Evolutionary conservation across 2,113 vertebrate genomes (phyloP).

Genomic region (Campylorhamphus procurvoides): DNA sequence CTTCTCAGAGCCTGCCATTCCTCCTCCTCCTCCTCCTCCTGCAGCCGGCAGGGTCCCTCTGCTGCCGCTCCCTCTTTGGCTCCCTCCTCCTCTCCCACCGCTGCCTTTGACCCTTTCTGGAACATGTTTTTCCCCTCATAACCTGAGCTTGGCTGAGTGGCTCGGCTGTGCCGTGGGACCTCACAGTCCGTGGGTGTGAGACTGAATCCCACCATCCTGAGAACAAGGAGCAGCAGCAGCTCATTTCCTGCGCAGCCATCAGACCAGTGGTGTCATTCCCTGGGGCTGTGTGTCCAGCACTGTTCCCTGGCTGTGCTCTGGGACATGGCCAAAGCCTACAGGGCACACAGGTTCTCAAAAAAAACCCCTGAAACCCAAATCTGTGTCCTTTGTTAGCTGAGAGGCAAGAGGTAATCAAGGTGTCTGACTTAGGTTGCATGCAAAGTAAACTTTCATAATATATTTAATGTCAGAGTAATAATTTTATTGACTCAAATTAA

Average conservation of each 20-base stretch:
- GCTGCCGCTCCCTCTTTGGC: not conserved
- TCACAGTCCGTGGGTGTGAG: not conserved
- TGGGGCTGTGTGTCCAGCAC: not conserved
- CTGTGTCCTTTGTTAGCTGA: not conserved
- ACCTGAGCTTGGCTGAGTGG: not conserved
- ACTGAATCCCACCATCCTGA: not conserved
- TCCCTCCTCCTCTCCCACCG: not conserved
- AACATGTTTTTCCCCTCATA: not conserved
- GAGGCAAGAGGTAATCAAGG: not conserved
- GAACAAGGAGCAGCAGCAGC: not conserved
- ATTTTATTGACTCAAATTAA: not conserved
- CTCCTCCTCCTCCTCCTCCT: not conserved
- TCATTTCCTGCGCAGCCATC: not conserved
- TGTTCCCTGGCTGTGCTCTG: not conserved
- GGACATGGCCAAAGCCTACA: too few species aligned
- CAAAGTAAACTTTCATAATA: not conserved
- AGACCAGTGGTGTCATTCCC: rapidly evolving
- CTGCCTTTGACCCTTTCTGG: not conserved
- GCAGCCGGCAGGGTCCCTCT: not conserved
- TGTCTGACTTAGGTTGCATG: not conserved
- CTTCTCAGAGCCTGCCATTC: not conserved
- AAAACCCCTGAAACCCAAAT: too few species aligned
- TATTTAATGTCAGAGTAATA: not conserved
- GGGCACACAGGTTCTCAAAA: not conserved
- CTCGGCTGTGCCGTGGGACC: not conserved